Base-by-base conservation (phyloP, 2,888 invertebrate species). In the Eupithecia insigniata region DNA sequence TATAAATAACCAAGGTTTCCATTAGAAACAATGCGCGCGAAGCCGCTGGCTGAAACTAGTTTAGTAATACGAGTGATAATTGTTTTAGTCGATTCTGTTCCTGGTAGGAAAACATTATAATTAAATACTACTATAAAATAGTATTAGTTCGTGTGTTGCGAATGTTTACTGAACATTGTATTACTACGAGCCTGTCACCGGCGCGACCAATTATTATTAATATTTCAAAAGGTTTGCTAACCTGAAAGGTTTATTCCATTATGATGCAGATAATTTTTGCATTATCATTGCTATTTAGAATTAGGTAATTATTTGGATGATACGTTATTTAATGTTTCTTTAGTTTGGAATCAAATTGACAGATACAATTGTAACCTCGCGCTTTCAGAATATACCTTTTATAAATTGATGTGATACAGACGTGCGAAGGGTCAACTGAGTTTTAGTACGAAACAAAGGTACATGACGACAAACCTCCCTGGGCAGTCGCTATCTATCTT, bases 201-300 rank as follows among this genome's bases (percentile, higher is more conserved):
- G 46, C 46, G 22, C 10, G n/a, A n/a, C n/a, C n/a, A n/a, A n/a
- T 0, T 1, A n/a, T 1, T 46, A 22, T 22, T 51, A 22, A 3
- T 22, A 22, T 16, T 22, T 2, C 8, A n/a, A 18, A 6, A 43
- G 18, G 43, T 18, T 43, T 46, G n/a, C 10, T n/a, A 51, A 10
- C 46, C 46, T 46, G 46, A 46, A 64, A 34, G 6, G 64, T 39
- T 22, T 22, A 26, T 64, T 64, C 26, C 36, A 26, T 34, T 26
- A 64, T 36, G 14, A 64, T 8, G 64, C 14, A 39, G 34, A 36
- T 26, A 14, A 22, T 46, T 46, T 68, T 69, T 46, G 46, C 61
- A 68, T 65, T 69, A n/a, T n/a, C n/a, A n/a, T n/a, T n/a, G n/a
- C n/a, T n/a, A n/a, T n/a, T n/a, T n/a, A n/a, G n/a, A n/a, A n/a